These are phyloP conservation scores for Trematomus loennbergii DNA, from an alignment of 2,113 vertebrate species.

Conservation along the genomic window DNA sequence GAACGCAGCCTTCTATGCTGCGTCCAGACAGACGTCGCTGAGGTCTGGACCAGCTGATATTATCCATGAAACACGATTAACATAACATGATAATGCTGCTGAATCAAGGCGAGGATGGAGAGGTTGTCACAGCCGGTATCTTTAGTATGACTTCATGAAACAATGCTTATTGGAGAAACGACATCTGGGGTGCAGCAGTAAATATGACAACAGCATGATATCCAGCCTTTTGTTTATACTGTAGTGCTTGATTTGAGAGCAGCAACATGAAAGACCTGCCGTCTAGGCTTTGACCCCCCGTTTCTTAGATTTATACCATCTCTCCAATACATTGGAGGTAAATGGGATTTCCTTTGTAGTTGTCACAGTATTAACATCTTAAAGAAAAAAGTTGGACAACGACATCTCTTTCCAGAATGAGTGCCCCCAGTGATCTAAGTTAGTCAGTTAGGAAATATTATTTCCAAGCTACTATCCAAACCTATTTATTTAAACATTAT, in stretches of 20 bases:
- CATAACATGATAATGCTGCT: conserved; percentile 20
- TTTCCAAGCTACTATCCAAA: neutral
- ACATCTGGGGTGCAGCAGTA: neutral
- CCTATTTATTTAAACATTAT: neutral
- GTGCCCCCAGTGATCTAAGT: neutral
- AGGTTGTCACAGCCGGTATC: conserved; percentile 1
- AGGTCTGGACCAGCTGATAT: conserved; percentile 44
- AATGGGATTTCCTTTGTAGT: neutral
- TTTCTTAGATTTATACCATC: neutral
- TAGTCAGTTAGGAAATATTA: neutral
- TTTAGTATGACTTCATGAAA: conserved; percentile 13
- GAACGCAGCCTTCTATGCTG: conserved; percentile 56
- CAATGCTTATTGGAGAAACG: neutral
- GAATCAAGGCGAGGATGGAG: conserved; percentile 16
- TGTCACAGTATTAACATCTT: neutral
- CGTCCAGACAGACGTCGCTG: conserved; percentile 40
- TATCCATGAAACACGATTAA: conserved; percentile 42
- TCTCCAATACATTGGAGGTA: neutral
- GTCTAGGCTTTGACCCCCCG: too few relatives aligned
- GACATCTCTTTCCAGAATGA: neutral
- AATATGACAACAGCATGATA: conserved; percentile 8
- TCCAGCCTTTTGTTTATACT: neutral
- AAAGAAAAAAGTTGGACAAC: neutral
- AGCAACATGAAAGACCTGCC: too few relatives aligned
- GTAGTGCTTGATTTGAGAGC: neutral